A percentile compares a stretch with the other conserved stretches of the same genome.
Evolutionary conservation across 2,113 vertebrate genomes (phyloP).

Genomic region (Pagrus major): DNA sequence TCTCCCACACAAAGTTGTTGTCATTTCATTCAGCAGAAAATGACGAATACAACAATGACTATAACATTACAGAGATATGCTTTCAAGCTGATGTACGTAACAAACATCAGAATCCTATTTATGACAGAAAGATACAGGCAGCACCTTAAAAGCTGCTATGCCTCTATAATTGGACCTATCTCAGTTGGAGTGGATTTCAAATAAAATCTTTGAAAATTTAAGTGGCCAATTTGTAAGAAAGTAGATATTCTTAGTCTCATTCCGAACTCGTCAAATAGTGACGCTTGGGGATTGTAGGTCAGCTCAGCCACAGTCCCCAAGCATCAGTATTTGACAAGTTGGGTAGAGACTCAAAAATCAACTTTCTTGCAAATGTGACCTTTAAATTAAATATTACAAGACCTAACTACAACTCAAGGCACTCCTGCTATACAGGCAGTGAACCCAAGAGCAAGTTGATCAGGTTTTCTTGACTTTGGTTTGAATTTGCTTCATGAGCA

Average conservation of each 20-base stretch:
- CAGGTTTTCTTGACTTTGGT: not conserved
- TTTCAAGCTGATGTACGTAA: constrained; percentile 6
- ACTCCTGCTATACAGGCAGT: not conserved
- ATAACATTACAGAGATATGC: not conserved
- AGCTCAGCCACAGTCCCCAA: too few relatives aligned
- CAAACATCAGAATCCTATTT: constrained; percentile 10
- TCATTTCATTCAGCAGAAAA: constrained; percentile 20
- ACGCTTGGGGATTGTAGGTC: too few relatives aligned
- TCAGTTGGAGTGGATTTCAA: not conserved
- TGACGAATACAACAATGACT: not conserved
- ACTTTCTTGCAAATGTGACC: too few relatives aligned
- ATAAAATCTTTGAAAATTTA: too few relatives aligned
- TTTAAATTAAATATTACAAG: not conserved
- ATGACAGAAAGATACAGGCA: not conserved
- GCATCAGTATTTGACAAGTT: too few relatives aligned
- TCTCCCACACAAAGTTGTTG: constrained; percentile 20
- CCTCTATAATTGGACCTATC: not conserved
- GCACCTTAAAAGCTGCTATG: constrained; percentile 6
- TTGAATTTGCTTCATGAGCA: too few relatives aligned
- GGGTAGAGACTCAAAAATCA: too few relatives aligned
- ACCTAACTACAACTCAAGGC: not conserved
- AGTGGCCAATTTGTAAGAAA: too few relatives aligned
- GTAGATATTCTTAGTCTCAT: too few relatives aligned
- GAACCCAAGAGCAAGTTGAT: not conserved
- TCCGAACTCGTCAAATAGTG: too few relatives aligned